A percentile compares a stretch with the other conserved stretches of the same genome.
phyloP scores from a whole-genome alignment of 2,113 vertebrate genomes.

The Esox niger region DNA sequence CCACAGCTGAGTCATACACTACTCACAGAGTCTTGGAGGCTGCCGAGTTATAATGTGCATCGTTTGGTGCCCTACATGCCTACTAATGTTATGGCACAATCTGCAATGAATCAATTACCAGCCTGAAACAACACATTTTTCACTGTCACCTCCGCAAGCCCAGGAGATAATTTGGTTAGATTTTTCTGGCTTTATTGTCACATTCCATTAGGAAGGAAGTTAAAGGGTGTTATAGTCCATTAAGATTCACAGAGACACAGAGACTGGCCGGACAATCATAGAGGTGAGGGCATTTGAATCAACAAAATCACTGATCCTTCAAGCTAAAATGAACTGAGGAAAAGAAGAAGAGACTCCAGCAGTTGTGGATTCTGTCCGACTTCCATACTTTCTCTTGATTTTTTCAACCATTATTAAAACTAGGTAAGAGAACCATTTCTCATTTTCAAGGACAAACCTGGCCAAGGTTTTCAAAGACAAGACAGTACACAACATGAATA shows the following conservation, averaged over 20 bases:
- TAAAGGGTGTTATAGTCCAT: constrained; percentile 27
- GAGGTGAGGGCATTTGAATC: constrained; percentile 4
- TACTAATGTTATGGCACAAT: not conserved
- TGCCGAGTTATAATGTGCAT: not conserved
- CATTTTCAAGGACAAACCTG: too few species aligned
- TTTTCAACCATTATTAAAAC: too few species aligned
- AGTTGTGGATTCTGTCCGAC: not conserved
- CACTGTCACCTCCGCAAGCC: constrained; percentile 8
- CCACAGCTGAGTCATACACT: not conserved
- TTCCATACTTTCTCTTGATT: too few species aligned
- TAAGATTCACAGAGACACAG: constrained; percentile 13
- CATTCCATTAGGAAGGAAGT: constrained; percentile 29
- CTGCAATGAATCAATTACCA: constrained; percentile 25
- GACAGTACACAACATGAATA: too few species aligned
- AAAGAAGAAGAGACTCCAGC: not conserved
- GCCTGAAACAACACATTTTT: constrained; percentile 28
- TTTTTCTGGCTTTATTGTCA: constrained; percentile 36
- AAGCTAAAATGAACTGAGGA: not conserved
- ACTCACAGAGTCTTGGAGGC: not conserved
- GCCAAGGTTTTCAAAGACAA: too few species aligned
- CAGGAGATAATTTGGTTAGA: constrained; percentile 26
- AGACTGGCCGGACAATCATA: constrained; percentile 14
- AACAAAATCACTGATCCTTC: not conserved
- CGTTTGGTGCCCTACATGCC: not conserved
- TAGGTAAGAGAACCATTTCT: too few species aligned